Evolutionary conservation across 2,888 invertebrate genomes (phyloP).

Genomic region (Agrotis exclamationis): DNA sequence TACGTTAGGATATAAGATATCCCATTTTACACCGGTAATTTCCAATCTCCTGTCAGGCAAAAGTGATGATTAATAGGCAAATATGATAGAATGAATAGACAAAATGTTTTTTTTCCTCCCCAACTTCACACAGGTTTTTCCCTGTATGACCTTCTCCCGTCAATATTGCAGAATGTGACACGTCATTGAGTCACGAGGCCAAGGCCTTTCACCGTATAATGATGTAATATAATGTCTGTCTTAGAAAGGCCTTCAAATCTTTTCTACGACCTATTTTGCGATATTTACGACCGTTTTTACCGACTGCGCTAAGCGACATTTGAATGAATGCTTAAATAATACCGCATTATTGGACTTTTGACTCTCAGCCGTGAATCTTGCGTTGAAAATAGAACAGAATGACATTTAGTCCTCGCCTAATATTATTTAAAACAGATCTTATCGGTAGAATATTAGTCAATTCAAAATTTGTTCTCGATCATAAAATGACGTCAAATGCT

Average conservation of each 20-base stretch:
- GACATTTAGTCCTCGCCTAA: background rate
- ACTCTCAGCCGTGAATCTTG: background rate
- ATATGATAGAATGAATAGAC: background rate
- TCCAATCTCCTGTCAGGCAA: too few species aligned
- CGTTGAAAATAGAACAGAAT: background rate
- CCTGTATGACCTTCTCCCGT: slow-evolving; percentile 4
- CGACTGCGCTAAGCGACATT: background rate
- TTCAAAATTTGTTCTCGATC: background rate
- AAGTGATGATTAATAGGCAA: too few species aligned
- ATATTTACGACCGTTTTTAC: background rate
- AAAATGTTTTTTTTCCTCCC: background rate
- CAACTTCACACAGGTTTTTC: background rate
- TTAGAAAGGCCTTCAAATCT: background rate
- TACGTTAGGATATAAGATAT: too few species aligned
- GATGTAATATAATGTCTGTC: too few species aligned
- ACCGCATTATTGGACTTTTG: background rate
- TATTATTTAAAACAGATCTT: too few species aligned
- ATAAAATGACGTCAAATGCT: slow-evolving; percentile 18
- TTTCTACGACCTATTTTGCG: background rate
- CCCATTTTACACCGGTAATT: too few species aligned
- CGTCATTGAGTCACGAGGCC: slow-evolving; percentile 11
- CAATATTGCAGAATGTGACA: slow-evolving; percentile 1
- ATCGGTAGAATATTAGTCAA: too few species aligned
- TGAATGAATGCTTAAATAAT: background rate
- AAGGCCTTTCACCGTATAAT: slow-evolving; percentile 14